Evolutionary conservation across 2,888 invertebrate species (phyloP), one percentile per base, ranked within the genome.

Genomic region (Alloscopus bannaensis): DNA sequence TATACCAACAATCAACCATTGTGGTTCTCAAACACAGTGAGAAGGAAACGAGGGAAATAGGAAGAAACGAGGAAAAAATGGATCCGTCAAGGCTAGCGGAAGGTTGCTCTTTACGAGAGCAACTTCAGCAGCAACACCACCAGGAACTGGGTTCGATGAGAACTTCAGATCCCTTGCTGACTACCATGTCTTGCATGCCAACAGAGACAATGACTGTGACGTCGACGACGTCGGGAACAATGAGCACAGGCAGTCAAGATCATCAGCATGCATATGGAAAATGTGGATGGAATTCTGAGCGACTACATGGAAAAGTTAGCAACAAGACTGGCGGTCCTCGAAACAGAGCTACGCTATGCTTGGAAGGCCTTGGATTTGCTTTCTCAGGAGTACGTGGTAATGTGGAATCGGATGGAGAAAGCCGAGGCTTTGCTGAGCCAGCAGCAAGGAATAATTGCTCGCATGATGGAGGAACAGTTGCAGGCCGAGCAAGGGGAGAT

Each of bases 321-420:
- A 16, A 95, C 95, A 28, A 91, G 96, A 40, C 91, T 97, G 80
- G 95, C 93, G 87, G 93, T 96, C 86, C 91, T 97, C 16, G 96
- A 97, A 89, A 95, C 95, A 1, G 96, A 97, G 89, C 90, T 97
- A 60, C 94, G 95, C 87, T 96, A 95, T 87, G 96, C 97, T 20
- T 97, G 96, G 96, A 91, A 96, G 83, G 96, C 96, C 1, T 90
- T 97, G 72, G 96, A 97, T 88, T 90, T 97, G 68, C 91, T 97
- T 36, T 95, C 95, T 45, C 95, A 95, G 87, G 97, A 97, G 88
- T 97, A 96, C 87, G 94, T 96, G 68, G 94, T 95, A 88, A 97
- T 97, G 94, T 97, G 96, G 96, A 94, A 95, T 87, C 91, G 96
- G 55, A 90, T 97, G 80, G 96, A 97, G 87, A 94, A 96, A 88